Evolutionary conservation across 2,113 vertebrate species (phyloP), one percentile per base, ranked within the genome.

Genomic region (Notarius lentiginosus): DNA sequence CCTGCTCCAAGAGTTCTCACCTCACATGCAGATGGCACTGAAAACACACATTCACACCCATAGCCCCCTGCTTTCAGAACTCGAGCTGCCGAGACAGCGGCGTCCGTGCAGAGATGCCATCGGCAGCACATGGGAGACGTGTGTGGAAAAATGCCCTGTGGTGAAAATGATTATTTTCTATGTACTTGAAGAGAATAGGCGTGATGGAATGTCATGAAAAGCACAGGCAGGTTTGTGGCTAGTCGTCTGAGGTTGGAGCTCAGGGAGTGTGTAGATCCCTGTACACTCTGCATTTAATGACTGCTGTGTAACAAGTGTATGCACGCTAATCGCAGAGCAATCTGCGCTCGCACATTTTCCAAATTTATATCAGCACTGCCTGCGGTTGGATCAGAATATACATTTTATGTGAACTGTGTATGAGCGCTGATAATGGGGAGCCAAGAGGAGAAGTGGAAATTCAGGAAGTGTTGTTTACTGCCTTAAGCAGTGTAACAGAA

Each of bases 161-260:
- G 89, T 88, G 90, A 91, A 89, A 89, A 90, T 90, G 60, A 90
- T 91, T 89, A 89, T 90, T 87, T 89, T 89, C 58, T 83, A 76
- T 91, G 84, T 90, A 91, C 79, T 84, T 86, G 80, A 79, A 58
- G 51, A 41, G 87, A 80, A 65, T 84, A 86, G 84, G 87, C 65
- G 1, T 87, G 84, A 73, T 85, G 83, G 85, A 90, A 87, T 92
- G 83, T 66, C 70, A 72, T 22, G 22, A 55, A 56, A 84, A 72
- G 66, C 51, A 34, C 27, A 77, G 83, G 70, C 76, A 53, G 76
- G 88, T 84, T 72, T 75, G 79, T 56, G 72, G 79, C 58, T 72
- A 84, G 82, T 76, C 70, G 53, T 27, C 56, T 79, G 76, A 55
- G 58, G 86, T 82, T 49, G n/a, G 73, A 27, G 85, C 51, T 68